Percentiles rank a stretch among this genome's conserved stretches.
Conservation (phyloP, 2,797 vertebrate species). For the Acipenser transmontanus region DNA sequence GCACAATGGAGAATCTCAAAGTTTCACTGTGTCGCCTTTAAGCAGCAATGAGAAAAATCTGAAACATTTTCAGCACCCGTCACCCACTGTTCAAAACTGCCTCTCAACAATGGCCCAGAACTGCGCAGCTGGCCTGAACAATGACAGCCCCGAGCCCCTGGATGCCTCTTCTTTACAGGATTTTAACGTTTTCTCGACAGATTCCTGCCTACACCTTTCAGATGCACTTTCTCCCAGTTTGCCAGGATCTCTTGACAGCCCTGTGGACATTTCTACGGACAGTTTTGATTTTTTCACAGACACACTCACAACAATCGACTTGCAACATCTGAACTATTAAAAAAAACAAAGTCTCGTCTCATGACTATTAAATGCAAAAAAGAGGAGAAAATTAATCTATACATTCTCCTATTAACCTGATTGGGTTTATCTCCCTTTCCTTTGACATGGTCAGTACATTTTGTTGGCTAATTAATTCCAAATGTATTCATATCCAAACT, state of each 20-base stretch:
- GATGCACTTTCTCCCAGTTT: constrained; percentile 85
- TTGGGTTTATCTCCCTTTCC: constrained; percentile 21
- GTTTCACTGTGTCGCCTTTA: constrained; percentile 83
- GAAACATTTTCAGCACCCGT: constrained; percentile 91
- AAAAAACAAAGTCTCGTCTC: constrained; percentile 25
- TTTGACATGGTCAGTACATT: constrained; percentile 45
- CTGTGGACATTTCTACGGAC: constrained; percentile 78
- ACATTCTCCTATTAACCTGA: constrained; percentile 34
- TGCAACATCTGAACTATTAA: constrained; percentile 90
- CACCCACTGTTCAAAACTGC: constrained; percentile 84
- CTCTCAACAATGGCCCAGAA: constrained; percentile 85
- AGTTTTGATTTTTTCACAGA: constrained; percentile 94
- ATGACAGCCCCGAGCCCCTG: constrained; percentile 78
- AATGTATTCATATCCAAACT: constrained; percentile 37
- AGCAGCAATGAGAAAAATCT: constrained; percentile 98
- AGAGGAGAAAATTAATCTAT: constrained; percentile 23
- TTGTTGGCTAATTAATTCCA: constrained; percentile 45
- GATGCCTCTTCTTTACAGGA: constrained; percentile 83
- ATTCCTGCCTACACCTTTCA: constrained; percentile 90
- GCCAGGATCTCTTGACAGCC: constrained; percentile 80
- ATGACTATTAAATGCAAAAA: constrained; percentile 1
- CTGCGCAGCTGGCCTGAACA: constrained; percentile 91
- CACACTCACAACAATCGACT: constrained; percentile 88
- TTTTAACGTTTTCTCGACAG: constrained; percentile 82
- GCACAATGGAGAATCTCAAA: constrained; percentile 84